These are phyloP conservation scores for Sphaeridia pumilis DNA, from an alignment of 2,888 invertebrate genomes.

Conservation along the genomic window DNA sequence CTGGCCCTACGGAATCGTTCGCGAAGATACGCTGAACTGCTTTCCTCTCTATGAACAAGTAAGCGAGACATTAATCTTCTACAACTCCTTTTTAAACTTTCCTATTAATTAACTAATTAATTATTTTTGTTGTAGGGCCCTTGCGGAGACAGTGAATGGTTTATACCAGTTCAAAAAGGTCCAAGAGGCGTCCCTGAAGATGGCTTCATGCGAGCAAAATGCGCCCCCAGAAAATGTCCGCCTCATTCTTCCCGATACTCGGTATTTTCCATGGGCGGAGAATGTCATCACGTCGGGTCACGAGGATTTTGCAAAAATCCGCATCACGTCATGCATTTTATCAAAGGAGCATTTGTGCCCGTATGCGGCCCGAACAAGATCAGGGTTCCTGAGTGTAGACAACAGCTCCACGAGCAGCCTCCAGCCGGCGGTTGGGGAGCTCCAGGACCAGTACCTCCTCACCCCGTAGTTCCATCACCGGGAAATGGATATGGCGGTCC, in stretches of 20 bases:
- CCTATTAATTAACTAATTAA: neutral
- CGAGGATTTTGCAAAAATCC: constrained; percentile 3
- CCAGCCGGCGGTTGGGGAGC: neutral
- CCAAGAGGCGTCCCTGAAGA: neutral
- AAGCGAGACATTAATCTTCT: neutral
- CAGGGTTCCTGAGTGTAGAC: neutral
- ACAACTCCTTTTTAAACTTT: neutral
- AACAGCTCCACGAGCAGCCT: neutral
- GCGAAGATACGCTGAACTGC: neutral
- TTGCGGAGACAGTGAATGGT: constrained; percentile 4
- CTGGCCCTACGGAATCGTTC: constrained; percentile 4
- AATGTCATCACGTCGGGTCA: neutral
- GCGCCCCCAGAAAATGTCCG: constrained; percentile 1
- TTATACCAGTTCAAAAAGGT: neutral
- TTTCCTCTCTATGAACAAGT: constrained; percentile 7
- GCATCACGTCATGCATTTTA: neutral
- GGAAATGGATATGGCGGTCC: no score
- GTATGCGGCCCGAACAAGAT: neutral
- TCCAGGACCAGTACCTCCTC: neutral
- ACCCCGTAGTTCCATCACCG: no score
- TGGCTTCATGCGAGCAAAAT: neutral
- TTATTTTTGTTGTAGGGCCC: neutral
- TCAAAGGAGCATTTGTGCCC: neutral
- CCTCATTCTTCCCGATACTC: neutral
- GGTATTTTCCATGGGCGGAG: neutral